These are phyloP conservation scores for Carcharodon carcharias DNA, from an alignment of 2,797 vertebrate genomes.

Conservation along the genomic window DNA sequence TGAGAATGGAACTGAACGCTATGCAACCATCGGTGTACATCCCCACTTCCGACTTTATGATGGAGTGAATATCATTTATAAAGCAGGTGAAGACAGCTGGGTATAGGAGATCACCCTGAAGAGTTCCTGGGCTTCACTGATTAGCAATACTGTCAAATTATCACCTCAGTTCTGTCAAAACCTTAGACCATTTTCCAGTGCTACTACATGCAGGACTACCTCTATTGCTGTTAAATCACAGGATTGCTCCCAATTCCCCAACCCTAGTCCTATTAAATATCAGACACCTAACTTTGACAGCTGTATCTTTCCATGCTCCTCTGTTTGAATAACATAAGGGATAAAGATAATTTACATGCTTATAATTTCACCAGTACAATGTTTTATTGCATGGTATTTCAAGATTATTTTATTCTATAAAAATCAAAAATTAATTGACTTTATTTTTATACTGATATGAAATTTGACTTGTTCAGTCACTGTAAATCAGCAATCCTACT, in stretches of 20 bases:
- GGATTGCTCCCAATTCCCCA: background rate
- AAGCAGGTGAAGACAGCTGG: background rate
- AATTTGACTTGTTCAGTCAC: background rate
- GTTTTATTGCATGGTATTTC: background rate
- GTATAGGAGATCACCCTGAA: background rate
- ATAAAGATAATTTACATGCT: background rate
- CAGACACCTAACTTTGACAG: background rate
- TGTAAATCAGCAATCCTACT: background rate
- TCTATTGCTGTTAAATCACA: background rate
- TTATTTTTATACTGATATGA: background rate
- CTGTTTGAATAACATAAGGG: background rate
- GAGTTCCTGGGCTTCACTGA: background rate
- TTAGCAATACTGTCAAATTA: background rate
- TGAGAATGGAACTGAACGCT: background rate
- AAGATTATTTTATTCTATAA: background rate
- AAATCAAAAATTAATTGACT: background rate
- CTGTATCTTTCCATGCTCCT: background rate
- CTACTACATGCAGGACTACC: background rate
- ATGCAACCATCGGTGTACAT: background rate
- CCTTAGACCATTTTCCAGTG: background rate
- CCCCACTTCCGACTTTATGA: background rate
- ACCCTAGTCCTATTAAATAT: background rate
- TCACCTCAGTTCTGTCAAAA: background rate
- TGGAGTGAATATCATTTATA: background rate
- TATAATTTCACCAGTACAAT: background rate